Evolutionary conservation across 1,140 invertebrate genomes (phyloP).

Genomic region (Eriocheir sinensis): DNA sequence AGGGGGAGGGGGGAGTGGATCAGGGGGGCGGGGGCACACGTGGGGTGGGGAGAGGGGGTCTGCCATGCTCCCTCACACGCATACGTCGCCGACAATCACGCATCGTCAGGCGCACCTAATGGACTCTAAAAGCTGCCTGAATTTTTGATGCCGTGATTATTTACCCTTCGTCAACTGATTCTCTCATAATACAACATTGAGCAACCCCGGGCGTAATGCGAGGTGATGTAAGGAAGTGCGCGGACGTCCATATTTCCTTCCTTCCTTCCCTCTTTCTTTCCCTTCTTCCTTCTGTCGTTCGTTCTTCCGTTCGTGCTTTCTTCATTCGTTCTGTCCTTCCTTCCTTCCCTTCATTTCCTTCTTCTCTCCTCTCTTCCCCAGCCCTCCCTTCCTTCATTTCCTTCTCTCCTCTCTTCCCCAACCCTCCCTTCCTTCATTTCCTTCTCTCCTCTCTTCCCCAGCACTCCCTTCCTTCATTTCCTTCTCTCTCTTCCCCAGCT

Average conservation of each 20-base stretch:
- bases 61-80: conserved; percentile 37
- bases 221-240: conserved; percentile 57
- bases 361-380: too few species aligned
- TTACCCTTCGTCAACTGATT: conserved; percentile 62
- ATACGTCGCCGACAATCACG: conserved; percentile 62
- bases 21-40: background rate
- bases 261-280: background rate
- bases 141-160: conserved; percentile 67
- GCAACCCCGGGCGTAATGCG: conserved; percentile 13
- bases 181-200: conserved; percentile 61
- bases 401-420: too few species aligned
- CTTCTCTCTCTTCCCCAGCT: too few species aligned
- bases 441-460: too few species aligned
- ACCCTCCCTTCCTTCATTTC: too few species aligned
- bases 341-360: too few species aligned
- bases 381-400: too few species aligned
- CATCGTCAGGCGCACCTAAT: conserved; percentile 60
- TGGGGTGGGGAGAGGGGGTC: background rate
- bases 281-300: background rate
- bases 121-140: conserved; percentile 54
- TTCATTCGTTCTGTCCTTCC: too few species aligned
- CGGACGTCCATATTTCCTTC: conserved; percentile 27
- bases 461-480: too few species aligned
- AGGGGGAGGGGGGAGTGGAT: background rate
- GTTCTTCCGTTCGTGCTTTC: too few species aligned